phyloP scores from a whole-genome alignment of 2,888 invertebrate genomes.

The Leucoma salicis region DNA sequence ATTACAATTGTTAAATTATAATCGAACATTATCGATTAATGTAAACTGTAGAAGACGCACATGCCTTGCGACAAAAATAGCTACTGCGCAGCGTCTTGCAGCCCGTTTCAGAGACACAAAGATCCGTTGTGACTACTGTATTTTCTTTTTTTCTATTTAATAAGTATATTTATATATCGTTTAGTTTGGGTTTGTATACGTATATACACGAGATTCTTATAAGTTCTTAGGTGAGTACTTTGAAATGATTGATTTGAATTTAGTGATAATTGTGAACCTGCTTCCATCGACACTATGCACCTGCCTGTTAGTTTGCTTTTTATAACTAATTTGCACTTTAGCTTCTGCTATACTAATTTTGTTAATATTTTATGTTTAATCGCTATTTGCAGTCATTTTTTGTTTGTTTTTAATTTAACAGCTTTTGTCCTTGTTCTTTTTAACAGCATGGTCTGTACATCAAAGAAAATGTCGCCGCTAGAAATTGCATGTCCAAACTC shows the following conservation, averaged over 20 bases:
- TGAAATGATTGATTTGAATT: background rate
- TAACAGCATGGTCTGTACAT: conserved; percentile 41
- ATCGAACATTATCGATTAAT: too few relatives aligned
- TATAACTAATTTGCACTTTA: conserved; percentile 30
- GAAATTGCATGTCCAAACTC: conserved; percentile 40
- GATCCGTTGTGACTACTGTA: too few relatives aligned
- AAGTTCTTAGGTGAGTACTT: conserved; percentile 23
- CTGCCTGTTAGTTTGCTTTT: conserved; percentile 31
- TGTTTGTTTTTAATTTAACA: background rate
- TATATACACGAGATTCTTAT: too few relatives aligned
- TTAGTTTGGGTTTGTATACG: too few relatives aligned
- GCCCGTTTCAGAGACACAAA: too few relatives aligned
- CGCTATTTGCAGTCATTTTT: background rate
- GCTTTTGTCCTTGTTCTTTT: conserved; percentile 28
- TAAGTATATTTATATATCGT: too few relatives aligned
- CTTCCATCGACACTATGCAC: conserved; percentile 56
- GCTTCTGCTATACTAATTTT: conserved; percentile 35
- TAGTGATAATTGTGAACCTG: conserved; percentile 48
- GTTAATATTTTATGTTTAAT: conserved; percentile 11
- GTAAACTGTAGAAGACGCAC: too few relatives aligned
- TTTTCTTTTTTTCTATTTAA: too few relatives aligned
- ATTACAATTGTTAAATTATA: too few relatives aligned
- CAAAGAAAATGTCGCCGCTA: conserved; percentile 32
- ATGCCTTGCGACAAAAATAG: too few relatives aligned
- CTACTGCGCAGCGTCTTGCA: too few relatives aligned